Base-by-base conservation (phyloP, 1,140 invertebrate species). In the Drusus annulatus region DNA sequence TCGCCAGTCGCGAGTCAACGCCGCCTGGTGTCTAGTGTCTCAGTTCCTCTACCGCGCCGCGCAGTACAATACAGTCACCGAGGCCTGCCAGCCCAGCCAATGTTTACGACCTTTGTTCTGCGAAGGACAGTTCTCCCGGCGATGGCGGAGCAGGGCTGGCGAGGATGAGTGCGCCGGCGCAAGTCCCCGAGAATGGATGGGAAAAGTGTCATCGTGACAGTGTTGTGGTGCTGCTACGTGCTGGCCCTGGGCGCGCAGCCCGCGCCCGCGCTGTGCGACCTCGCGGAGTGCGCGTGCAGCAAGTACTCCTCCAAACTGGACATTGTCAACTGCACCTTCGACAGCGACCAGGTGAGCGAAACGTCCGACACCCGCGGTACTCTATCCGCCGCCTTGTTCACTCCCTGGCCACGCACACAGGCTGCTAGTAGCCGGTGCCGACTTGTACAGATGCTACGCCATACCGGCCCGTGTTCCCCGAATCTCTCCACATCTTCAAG, bases 291-390 rank as follows among this genome's bases (percentile, higher is more conserved):
- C 36, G 36, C 36, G 36, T 45, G 36, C 36, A 10, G 10, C 36
- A 45, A 45, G 36, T 13, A 10, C 36, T 1, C 5, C 8, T 1
- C 13, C 13, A 45, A 45, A 8, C 36, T 8, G 36, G 36, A 45
- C 8, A 45, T 45, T 45, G 10, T 45, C 36, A 73, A 73, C 69
- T 79, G 78, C 51, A 45, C 68, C 6, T 79, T 79, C 51, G 56
- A 8, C 56, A 51, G 25, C 58, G 56, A 21, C 36, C n/a, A 79
- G 78, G 78, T 74, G 58, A 50, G 54, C 15, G 15, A 10, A 45
- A 45, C 36, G 5, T 10, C 3, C 2, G 28, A 28, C 2, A 6
- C 6, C 2, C 28, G 5, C 25, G 25, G 4, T 7, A 4, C 4
- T 36, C 31, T 8, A 45, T 45, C 8, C 13, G 13, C 1, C 13